A percentile compares a stretch with the other conserved stretches of the same genome.
phyloP scores from a whole-genome alignment of 2,797 vertebrate species.

The Heliangelus exortis region DNA sequence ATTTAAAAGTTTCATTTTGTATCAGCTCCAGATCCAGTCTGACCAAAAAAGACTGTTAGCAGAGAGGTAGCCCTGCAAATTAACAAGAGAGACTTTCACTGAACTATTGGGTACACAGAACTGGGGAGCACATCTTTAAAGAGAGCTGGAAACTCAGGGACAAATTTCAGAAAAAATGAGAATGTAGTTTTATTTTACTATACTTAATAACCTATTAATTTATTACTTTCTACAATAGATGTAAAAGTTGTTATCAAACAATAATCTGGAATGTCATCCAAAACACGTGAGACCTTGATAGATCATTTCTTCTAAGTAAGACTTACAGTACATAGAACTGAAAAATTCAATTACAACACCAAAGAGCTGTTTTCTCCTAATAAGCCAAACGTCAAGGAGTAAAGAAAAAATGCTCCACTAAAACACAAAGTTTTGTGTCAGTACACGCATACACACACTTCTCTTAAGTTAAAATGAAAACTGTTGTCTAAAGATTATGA shows the following conservation, averaged over 20 bases:
- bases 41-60: not conserved
- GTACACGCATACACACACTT: not conserved
- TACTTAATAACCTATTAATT: not conserved
- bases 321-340: not conserved
- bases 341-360: not conserved
- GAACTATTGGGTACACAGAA: not conserved
- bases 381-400: not conserved
- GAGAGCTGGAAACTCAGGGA: not conserved
- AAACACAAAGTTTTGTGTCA: not conserved
- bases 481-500: not conserved
- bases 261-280: not conserved
- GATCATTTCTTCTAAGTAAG: not conserved
- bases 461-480: not conserved
- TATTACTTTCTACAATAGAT: not conserved
- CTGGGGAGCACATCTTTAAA: not conserved
- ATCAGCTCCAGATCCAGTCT: not conserved
- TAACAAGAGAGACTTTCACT: not conserved
- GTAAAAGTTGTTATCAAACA: not conserved
- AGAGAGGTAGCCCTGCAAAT: not conserved
- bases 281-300: not conserved
- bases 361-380: not conserved
- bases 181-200: not conserved
- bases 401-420: not conserved
- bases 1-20: not conserved
- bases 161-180: not conserved